Base-by-base conservation (phyloP, 2,888 invertebrate genomes). In the Melikaiella ostensackeni region DNA sequence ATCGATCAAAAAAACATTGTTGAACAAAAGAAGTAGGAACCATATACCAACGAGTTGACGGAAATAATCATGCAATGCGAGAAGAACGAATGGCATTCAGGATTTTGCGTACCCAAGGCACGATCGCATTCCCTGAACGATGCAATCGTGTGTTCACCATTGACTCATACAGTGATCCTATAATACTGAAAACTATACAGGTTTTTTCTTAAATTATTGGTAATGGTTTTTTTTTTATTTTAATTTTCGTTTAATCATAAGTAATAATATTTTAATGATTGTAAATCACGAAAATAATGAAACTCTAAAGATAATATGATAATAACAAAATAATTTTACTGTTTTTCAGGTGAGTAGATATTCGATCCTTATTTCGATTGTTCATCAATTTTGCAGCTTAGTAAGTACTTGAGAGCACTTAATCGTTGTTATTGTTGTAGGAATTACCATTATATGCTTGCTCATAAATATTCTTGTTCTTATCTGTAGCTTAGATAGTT, bases 101-200 rank as follows among this genome's bases (percentile, higher is more conserved):
- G 27, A 70, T 50, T 70, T 50, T 70, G 19, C 30, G 33, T 50
- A 70, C 30, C 30, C 70, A 11, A n/a, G 30, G 70, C 46, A 70
- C 50, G 70, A 50, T 30, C 50, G 27, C 57, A 59, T 59, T 59
- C 24, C 24, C 13, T 27, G 13, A 59, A 59, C 24, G 57, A 59
- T 59, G 57, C 13, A 27, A 6, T 59, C 24, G 24, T 59, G 5
- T 27, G 7, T 27, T 27, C 13, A 59, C 24, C 21, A 27, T 27
- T 59, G 11, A 59, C 57, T 59, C 16, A 11, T 59, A 13, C 24
- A 24, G 6, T 59, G 57, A 59, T 59, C 55, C 6, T 55, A 21
- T 21, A 21, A 55, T 55, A 55, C 21, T 42, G 16, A 16, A 16
- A 42, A 42, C 6, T 38, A 13, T 42, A 5, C 11, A 42, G 42